Percentiles rank a stretch among this genome's conserved stretches.
Conservation (phyloP, 1,140 invertebrate species). For the Acromyrmex charruanus region DNA sequence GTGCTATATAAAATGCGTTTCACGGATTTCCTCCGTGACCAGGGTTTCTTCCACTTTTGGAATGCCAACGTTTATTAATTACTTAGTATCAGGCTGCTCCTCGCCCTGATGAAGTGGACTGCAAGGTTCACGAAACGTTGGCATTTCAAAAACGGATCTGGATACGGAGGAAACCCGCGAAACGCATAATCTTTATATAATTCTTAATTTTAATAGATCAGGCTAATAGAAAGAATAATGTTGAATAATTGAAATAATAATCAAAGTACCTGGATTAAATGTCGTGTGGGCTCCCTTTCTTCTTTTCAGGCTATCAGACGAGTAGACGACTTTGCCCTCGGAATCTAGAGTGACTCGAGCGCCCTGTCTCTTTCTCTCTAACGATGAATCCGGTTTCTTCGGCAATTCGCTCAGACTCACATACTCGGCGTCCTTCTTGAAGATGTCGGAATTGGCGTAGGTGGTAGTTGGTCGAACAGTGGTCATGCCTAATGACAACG, state of each 20-base stretch:
- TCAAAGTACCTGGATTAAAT: constrained; percentile 90
- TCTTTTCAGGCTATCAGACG: constrained; percentile 94
- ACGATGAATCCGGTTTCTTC: constrained; percentile 84
- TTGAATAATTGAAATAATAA: constrained; percentile 3
- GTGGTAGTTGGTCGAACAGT: constrained; percentile 70
- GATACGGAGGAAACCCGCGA: no score
- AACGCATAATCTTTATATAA: not conserved
- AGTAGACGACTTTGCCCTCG: constrained; percentile 95
- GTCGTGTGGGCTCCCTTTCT: constrained; percentile 94
- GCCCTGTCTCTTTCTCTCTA: constrained; percentile 89
- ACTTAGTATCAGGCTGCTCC: no score
- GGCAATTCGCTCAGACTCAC: constrained; percentile 93
- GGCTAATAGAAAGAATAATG: not conserved
- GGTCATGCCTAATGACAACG: constrained; percentile 42
- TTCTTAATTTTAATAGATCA: not conserved
- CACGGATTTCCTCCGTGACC: no score
- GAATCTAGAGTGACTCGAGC: constrained; percentile 95
- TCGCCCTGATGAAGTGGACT: no score
- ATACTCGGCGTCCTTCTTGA: constrained; percentile 90
- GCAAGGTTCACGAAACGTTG: no score
- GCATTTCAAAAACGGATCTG: no score
- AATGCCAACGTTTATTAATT: no score
- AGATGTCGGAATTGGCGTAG: constrained; percentile 83
- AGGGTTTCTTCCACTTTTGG: no score
- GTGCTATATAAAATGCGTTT: no score